Base-by-base conservation (phyloP, 2,113 vertebrate species). In the Jacana jacana region DNA sequence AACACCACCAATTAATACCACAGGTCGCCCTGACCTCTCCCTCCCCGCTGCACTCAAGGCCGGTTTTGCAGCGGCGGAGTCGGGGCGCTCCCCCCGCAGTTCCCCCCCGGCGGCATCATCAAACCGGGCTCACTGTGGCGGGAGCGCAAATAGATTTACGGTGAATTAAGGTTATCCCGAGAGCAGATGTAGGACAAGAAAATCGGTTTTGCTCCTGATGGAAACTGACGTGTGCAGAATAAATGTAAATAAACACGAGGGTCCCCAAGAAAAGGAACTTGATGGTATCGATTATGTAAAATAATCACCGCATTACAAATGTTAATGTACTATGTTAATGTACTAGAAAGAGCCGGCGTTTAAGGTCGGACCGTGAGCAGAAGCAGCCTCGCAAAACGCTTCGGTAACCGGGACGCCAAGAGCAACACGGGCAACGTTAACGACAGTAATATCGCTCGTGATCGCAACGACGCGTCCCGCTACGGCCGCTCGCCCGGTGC, bases 221-320 rank as follows among this genome's bases (percentile, higher is more conserved):
- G 96, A 96, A 98, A 92, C 91, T 97, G 98, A 98, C 92, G 76
- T 90, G 95, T 95, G 95, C 39, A 69, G 97, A 98, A 98, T 97
- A 97, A 98, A 98, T 97, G 97, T 97, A 98, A 97, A 98, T 91
- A 98, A 98, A 98, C 96, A 96, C 91, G 87, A 96, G 96, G 88
- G 89, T 83, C 88, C 87, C 86, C 85, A 90, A 94, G 98, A 98
- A 98, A 98, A 98, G 96, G 90, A 89, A 97, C 98, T 98, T 97
- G 97, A 98, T 96, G 97, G 78, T 97, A 98, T 98, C 95, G 98
- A 98, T 98, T 98, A 98, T 98, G 97, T 81, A 98, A 97, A 98
- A 97, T 93, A 97, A 98, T 97, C 77, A 95, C 96, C 90, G 46
- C 95, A 88, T 98, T 97, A 95, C 96, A 95, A 97, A 98, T 95